Evolutionary conservation across 2,888 invertebrate genomes (phyloP).

Genomic region (Labia minor): DNA sequence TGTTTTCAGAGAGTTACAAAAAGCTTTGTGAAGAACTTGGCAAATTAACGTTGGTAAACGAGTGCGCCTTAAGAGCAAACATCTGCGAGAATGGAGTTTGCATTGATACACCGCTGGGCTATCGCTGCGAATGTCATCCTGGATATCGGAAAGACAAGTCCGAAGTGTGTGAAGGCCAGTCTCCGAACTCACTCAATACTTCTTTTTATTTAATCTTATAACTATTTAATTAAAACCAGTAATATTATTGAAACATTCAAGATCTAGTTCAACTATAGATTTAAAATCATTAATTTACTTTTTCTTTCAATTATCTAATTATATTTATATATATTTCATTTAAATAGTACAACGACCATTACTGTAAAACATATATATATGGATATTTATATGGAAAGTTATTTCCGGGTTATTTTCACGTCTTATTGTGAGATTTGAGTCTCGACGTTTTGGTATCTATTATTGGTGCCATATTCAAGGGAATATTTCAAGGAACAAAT

Average conservation of each 20-base stretch:
- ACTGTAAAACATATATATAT: no score
- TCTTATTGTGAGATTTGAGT: no score
- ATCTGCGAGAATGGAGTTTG: conserved; percentile 61
- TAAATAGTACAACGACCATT: no score
- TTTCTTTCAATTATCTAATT: no score
- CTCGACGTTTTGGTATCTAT: no score
- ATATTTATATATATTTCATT: no score
- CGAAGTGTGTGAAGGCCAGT: conserved; percentile 44
- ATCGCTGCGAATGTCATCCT: conserved; percentile 64
- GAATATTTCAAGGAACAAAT: no score
- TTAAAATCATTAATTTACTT: no score
- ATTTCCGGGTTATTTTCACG: no score
- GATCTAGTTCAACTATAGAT: neutral
- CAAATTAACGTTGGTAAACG: conserved; percentile 46
- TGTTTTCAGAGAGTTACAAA: conserved; percentile 46
- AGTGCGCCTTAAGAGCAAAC: conserved; percentile 62
- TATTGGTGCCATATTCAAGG: no score
- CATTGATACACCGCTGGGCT: conserved; percentile 61
- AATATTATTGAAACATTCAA: neutral
- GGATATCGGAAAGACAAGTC: conserved; percentile 47
- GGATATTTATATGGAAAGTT: no score
- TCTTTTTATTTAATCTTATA: no score
- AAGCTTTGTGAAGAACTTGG: conserved; percentile 41
- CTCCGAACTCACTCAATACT: neutral
- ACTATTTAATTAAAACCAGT: neutral